A percentile compares a stretch with the other conserved stretches of the same genome.
phyloP scores from a whole-genome alignment of 2,113 vertebrate genomes.

The Talpa occidentalis region DNA sequence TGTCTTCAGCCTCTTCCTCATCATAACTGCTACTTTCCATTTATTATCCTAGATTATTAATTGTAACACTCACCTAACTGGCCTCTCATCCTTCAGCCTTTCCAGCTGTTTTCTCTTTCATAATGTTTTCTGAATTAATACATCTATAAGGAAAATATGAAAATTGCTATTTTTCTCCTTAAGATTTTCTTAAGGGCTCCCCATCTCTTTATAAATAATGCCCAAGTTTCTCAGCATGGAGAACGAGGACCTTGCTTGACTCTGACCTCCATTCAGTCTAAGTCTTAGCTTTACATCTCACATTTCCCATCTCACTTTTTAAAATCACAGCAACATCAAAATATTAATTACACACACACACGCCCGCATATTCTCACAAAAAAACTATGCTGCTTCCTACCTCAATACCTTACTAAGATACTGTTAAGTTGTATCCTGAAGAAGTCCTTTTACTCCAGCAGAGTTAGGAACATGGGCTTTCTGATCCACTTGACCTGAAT shows the following conservation, averaged over 20 bases:
- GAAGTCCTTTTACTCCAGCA: conserved; percentile 48
- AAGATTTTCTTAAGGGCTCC: neutral
- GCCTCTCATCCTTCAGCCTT: neutral
- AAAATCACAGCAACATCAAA: neutral
- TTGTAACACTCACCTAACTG: no score
- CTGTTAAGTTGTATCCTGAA: neutral
- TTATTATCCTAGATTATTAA: neutral
- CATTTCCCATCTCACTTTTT: neutral
- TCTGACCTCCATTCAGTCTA: neutral
- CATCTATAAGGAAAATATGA: neutral
- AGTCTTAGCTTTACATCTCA: neutral
- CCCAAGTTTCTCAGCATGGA: neutral
- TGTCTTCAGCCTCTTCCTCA: neutral
- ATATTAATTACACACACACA: neutral
- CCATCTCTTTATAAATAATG: neutral
- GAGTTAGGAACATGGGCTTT: conserved; percentile 57
- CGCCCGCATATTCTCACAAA: neutral
- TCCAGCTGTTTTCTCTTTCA: neutral
- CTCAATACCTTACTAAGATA: neutral
- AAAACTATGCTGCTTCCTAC: neutral
- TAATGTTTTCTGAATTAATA: neutral
- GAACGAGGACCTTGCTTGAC: neutral
- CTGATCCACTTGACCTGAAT: conserved; percentile 14
- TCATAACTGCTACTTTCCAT: neutral
- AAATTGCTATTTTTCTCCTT: conserved; percentile 29